Conservation (phyloP, 2,797 vertebrate genomes). For the Sparidentex hasta region DNA sequence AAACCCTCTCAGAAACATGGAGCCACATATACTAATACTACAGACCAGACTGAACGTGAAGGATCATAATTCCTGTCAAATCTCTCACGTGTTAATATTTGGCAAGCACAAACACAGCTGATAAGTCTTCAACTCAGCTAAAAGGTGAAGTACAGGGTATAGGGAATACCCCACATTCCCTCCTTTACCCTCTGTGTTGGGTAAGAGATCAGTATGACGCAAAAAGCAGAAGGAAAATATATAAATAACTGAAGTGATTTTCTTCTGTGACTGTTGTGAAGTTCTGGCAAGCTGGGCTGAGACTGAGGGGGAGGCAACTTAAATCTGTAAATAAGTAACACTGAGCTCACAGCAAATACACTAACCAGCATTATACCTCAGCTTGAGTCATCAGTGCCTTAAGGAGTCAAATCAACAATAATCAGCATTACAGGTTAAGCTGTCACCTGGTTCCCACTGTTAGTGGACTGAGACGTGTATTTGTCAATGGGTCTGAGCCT, state of each 20-base stretch:
- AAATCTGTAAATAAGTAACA: conserved; percentile 5
- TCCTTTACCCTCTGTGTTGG: conserved; percentile 39
- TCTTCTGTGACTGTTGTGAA: not conserved
- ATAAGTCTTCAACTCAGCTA: not conserved
- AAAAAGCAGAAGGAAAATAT: conserved; percentile 37
- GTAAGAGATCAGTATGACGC: conserved; percentile 32
- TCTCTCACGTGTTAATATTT: not conserved
- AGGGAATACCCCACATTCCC: conserved; percentile 53
- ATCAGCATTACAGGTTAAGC: conserved; percentile 2
- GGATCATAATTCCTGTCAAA: conserved; percentile 2
- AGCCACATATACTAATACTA: not conserved
- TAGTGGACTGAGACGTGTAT: not conserved
- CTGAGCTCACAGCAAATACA: conserved; percentile 15
- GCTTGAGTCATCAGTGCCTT: not conserved
- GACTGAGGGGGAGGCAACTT: not conserved
- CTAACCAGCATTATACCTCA: not conserved
- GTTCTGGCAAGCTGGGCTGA: not conserved
- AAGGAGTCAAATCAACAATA: not conserved
- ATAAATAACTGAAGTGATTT: not conserved
- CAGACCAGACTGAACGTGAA: not conserved
- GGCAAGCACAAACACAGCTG: not conserved
- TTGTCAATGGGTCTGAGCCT: not conserved
- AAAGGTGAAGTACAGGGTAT: conserved; percentile 19
- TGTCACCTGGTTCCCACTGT: not conserved
- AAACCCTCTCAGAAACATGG: not conserved